Percentiles rank a stretch among this genome's conserved stretches.
phyloP scores from a whole-genome alignment of 1,140 invertebrate genomes.

The Listronotus bonariensis region DNA sequence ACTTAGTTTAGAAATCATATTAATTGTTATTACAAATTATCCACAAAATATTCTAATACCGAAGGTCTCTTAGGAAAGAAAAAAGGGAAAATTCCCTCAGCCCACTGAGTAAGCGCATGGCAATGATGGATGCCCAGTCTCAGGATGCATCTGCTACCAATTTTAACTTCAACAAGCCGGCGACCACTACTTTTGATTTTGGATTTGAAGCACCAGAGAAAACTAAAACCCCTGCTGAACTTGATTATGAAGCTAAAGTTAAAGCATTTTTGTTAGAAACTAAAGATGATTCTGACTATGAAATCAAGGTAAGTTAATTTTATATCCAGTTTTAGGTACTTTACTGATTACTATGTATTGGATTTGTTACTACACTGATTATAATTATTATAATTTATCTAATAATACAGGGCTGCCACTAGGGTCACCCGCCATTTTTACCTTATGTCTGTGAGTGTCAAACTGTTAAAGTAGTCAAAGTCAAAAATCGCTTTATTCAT shows the following conservation, averaged over 20 bases:
- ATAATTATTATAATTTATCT: too few species aligned
- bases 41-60: neutral
- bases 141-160: constrained; percentile 60
- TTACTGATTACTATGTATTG: too few species aligned
- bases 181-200: constrained; percentile 53
- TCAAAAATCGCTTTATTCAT: too few species aligned
- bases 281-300: constrained; percentile 81
- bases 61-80: constrained; percentile 58
- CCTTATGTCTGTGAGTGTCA: too few species aligned
- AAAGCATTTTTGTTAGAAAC: constrained; percentile 77
- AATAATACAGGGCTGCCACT: too few species aligned
- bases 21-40: constrained; percentile 2
- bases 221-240: constrained; percentile 57
- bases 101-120: constrained; percentile 80
- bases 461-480: too few species aligned
- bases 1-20: too few species aligned
- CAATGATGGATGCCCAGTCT: constrained; percentile 61
- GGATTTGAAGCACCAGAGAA: constrained; percentile 53
- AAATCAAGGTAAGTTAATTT: constrained; percentile 67
- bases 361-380: too few species aligned
- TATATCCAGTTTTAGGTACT: too few species aligned
- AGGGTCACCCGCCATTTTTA: too few species aligned
- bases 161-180: constrained; percentile 41
- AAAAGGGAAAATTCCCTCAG: constrained; percentile 72
- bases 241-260: constrained; percentile 72